Evolutionary conservation across 1,140 invertebrate species (phyloP).

Genomic region (Nylanderia fulva): DNA sequence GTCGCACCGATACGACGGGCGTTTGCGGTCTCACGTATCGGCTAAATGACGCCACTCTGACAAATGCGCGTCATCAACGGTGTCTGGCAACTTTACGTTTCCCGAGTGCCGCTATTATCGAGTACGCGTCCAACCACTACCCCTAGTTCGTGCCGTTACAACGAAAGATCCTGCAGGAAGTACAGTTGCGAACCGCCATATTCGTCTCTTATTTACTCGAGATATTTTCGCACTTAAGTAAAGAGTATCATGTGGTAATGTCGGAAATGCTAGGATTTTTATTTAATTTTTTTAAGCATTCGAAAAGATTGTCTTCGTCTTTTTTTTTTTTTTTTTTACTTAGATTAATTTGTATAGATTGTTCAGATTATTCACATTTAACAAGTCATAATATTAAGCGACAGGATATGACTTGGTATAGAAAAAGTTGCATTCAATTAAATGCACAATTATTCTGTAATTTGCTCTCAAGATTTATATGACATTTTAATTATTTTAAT

Average conservation of each 20-base stretch:
- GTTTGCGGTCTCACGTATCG: slow-evolving; percentile 28
- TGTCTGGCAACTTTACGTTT: slow-evolving; percentile 32
- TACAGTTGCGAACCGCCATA: not conserved
- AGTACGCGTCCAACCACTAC: not conserved
- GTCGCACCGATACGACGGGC: not conserved
- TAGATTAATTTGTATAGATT: not conserved
- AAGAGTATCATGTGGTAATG: not conserved
- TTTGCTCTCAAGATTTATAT: slow-evolving; percentile 1
- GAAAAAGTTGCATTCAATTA: not conserved
- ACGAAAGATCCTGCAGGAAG: slow-evolving; percentile 29
- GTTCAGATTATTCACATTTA: not conserved
- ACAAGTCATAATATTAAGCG: not conserved
- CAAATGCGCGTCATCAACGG: slow-evolving; percentile 55
- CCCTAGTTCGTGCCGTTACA: no score
- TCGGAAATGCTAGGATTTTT: not conserved
- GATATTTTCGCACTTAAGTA: not conserved
- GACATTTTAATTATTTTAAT: not conserved
- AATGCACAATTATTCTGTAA: not conserved
- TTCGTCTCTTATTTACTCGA: not conserved
- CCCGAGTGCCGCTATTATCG: slow-evolving; percentile 16
- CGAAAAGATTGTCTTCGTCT: not conserved
- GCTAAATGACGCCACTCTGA: slow-evolving; percentile 47
- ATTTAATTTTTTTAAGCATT: not conserved
- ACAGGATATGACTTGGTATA: not conserved
- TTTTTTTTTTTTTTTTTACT: not conserved